Conservation (phyloP, 1,140 invertebrate species). For the Sinella curviseta region DNA sequence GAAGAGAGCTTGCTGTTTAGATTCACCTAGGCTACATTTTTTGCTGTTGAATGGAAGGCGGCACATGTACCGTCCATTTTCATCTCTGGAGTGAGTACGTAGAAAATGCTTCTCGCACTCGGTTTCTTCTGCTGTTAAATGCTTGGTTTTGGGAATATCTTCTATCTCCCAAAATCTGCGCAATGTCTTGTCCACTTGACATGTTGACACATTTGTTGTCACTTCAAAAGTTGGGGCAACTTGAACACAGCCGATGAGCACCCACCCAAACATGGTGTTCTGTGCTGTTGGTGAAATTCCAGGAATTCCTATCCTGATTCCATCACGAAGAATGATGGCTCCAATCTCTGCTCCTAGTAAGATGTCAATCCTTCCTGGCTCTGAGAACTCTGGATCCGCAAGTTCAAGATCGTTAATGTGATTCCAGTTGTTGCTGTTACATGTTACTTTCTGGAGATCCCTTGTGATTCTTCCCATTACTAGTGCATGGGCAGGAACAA, state of each 20-base stretch:
- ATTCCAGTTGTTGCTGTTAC: neutral
- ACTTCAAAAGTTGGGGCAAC: neutral
- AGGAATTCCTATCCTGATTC: neutral
- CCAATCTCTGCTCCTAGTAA: neutral
- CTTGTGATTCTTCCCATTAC: neutral
- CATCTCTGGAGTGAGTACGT: neutral
- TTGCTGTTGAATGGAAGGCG: neutral
- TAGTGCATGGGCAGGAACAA: neutral
- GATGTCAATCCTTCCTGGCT: neutral
- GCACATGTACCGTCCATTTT: neutral
- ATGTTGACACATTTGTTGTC: no score
- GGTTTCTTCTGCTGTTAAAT: neutral
- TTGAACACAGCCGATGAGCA: neutral
- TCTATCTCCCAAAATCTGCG: conserved; percentile 15
- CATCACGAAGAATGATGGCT: neutral
- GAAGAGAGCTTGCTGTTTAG: neutral
- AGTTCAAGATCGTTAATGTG: neutral
- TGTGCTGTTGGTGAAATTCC: neutral
- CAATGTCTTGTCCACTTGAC: neutral
- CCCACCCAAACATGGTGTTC: conserved; percentile 14
- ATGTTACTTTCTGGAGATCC: neutral
- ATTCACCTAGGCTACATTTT: neutral
- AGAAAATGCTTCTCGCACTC: neutral
- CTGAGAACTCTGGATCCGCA: neutral
- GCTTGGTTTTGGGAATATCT: neutral